Evolutionary conservation across 2,797 vertebrate species (phyloP).

Genomic region (Myiotriccus ornatus): DNA sequence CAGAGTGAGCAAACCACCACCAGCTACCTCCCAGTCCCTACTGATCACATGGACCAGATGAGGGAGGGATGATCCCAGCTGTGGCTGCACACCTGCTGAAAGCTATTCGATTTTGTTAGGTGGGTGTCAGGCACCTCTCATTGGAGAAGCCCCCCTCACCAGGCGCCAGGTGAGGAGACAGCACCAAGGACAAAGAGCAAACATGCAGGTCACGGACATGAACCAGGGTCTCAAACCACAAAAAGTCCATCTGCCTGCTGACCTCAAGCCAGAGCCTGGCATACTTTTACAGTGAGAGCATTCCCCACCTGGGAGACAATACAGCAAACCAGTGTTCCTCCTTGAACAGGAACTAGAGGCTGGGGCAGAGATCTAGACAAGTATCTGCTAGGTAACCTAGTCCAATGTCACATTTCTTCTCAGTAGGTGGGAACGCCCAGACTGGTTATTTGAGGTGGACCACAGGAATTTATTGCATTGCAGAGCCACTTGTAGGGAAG

Average conservation of each 20-base stretch:
- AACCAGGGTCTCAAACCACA: not conserved
- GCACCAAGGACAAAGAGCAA: not conserved
- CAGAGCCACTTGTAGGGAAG: not conserved
- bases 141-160: not conserved
- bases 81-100: not conserved
- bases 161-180: not conserved
- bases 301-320: not conserved
- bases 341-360: not conserved
- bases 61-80: not conserved
- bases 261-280: not conserved
- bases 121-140: not conserved
- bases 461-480: not conserved
- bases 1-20: not conserved
- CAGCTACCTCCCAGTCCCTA: fast-evolving
- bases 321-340: not conserved
- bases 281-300: not conserved
- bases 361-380: not conserved
- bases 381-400: not conserved
- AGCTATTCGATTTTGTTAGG: not conserved
- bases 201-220: fast-evolving
- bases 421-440: not conserved
- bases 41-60: not conserved
- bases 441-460: not conserved
- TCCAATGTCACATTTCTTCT: not conserved
- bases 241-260: not conserved